Evolutionary conservation across 64 coral and sea anemone genomes (phyloP), one percentile per base, ranked within the genome.

Genomic region (Pocillopora damicornis): DNA sequence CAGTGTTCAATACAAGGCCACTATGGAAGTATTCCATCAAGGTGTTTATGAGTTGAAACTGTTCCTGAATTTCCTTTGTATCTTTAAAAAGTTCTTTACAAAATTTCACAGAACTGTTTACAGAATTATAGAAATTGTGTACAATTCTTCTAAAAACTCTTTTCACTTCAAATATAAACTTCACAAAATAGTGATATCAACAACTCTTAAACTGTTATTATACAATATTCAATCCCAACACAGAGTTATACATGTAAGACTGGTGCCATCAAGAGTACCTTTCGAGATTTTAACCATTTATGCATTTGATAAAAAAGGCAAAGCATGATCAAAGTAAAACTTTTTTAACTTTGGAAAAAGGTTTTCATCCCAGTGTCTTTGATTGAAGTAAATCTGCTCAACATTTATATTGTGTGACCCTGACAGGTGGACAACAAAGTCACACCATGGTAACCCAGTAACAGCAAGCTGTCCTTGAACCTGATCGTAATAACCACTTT

Each of bases 321-420:
- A 30, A 72, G 30, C 36, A n/a, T 68, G 12, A 84, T 37, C 58
- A n/a, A 16, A 68, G 20, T 15, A 51, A 30, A 30, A 30, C 30
- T 30, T 30, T 30, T 30, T 30, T 30, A 73, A 20, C 61, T 86
- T 86, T 20, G 82, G 82, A 20, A 72, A 42, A 73, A 86, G 62
- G 26, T 17, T 61, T 67, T 86, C 25, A 67, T 56, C 15, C 65
- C 64, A 86, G 30, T 30, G 37, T 86, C 64, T 37, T 22, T 67
- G 9, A 72, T 72, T 35, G 63, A 86, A 86, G 37, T 86, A 86
- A 10, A 86, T n/a, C 51, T 42, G 60, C 69, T 86, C 14, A 16
- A 86, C 82, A 72, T 86, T 51, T 67, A 86, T 72, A 37, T 72
- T 37, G 22, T n/a, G 37, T 37, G 82, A 86, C 23, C 61, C 61